Evolutionary conservation across 2,113 vertebrate genomes (phyloP), one percentile per base, ranked within the genome.

Genomic region (Salvator merianae): DNA sequence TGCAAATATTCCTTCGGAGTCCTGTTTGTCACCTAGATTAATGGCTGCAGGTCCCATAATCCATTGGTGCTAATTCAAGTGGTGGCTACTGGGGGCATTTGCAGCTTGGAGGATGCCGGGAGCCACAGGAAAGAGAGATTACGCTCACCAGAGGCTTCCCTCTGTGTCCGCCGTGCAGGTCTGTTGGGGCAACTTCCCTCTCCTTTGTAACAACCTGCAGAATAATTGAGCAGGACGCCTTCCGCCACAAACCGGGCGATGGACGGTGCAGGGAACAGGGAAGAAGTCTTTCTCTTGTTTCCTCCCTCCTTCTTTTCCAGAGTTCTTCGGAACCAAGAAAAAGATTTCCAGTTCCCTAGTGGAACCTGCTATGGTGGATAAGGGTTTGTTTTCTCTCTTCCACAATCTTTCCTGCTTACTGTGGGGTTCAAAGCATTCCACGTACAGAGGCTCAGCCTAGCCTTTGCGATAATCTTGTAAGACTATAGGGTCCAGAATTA

Each of bases 21-120:
- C 96, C 97, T 99, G 98, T 99, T 99, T 99, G 98, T 99, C 97
- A 98, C 97, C 96, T 97, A 98, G 98, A 98, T 99, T 99, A 99
- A 99, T 98, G 98, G 98, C 97, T 96, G 96, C 95, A 97, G 96
- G 97, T 96, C 97, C 98, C 98, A 98, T 99, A 99, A 99, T 98
- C 98, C 98, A 98, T 97, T 95, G 95, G 97, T 97, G 97, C 97
- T 98, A 97, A 99, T 99, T 99, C 98, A 99, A 98, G 98, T 98
- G 97, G 97, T 97, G 97, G 96, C 97, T 94, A 95, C 95, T 93
- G 93, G 95, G 96, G 94, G 94, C 91, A 95, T 72, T 95, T 94
- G 94, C 93, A 96, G 96, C 92, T 91, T 20, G 93, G 93, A 95
- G 96, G 95, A 95, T 95, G 96, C 96, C 94, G 96, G 96, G 96